Conservation (phyloP, 1,140 invertebrate genomes). For the Drosophila parvula region DNA sequence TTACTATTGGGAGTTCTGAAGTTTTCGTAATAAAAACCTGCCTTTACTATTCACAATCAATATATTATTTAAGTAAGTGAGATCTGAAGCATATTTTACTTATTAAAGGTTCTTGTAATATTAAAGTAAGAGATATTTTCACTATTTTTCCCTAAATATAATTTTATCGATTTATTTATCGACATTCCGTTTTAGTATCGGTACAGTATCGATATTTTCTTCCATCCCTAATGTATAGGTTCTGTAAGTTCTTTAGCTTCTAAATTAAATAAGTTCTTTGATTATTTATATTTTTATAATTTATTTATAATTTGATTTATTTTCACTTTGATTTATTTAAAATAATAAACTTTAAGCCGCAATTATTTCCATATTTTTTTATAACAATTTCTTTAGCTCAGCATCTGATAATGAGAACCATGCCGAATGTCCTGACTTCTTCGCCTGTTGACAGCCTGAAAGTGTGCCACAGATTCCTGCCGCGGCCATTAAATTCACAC, state of each 20-base stretch:
- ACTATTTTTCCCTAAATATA: background rate
- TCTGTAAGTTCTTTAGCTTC: no score
- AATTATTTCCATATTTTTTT: background rate
- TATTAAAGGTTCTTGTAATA: background rate
- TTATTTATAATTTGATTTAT: no score
- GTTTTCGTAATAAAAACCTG: background rate
- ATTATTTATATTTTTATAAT: no score
- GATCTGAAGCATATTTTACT: background rate
- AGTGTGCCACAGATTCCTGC: constrained; percentile 57
- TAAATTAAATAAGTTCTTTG: background rate
- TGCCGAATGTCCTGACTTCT: constrained; percentile 15
- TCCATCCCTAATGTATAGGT: background rate
- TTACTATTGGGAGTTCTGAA: background rate
- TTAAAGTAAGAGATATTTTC: background rate
- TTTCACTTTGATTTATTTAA: background rate
- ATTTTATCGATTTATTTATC: no score
- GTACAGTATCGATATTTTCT: background rate
- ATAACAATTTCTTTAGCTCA: background rate
- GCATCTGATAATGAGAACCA: constrained; percentile 25
- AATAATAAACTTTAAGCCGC: background rate
- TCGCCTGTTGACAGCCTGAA: constrained; percentile 44
- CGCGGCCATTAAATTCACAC: constrained; percentile 61
- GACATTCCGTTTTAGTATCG: no score
- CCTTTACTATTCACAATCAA: background rate
- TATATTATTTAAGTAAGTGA: background rate